phyloP scores from a whole-genome alignment of 2,888 invertebrate genomes.

The Euplexia lucipara region DNA sequence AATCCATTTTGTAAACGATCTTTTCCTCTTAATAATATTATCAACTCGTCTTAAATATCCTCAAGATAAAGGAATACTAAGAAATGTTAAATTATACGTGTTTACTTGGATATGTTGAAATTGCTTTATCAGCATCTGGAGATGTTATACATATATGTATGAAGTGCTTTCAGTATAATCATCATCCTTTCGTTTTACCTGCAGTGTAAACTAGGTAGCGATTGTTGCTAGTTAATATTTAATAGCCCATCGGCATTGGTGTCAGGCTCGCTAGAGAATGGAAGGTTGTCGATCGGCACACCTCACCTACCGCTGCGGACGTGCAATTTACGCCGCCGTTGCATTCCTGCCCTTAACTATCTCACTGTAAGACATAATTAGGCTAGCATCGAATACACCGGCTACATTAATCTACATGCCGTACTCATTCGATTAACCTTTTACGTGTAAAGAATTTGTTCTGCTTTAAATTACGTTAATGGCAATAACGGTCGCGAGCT shows the following conservation, averaged over 20 bases:
- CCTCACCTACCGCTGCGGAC: slow-evolving; percentile 78
- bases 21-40: slow-evolving; percentile 52
- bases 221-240: slow-evolving; percentile 80
- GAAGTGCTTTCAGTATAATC: slow-evolving; percentile 51
- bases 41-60: slow-evolving; percentile 31
- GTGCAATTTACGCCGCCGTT: slow-evolving; percentile 79
- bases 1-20: slow-evolving; percentile 67
- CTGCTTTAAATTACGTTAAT: slow-evolving; percentile 63
- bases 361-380: slow-evolving; percentile 75
- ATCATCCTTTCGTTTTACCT: slow-evolving; percentile 56
- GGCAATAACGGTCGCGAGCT: slow-evolving; percentile 41
- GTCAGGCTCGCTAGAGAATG: slow-evolving; percentile 82
- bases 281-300: slow-evolving; percentile 87
- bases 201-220: slow-evolving; percentile 69
- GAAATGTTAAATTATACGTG: slow-evolving; percentile 39
- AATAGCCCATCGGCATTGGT: slow-evolving; percentile 86
- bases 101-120: slow-evolving; percentile 46
- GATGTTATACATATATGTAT: slow-evolving; percentile 49
- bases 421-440: slow-evolving; percentile 70
- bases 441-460: slow-evolving; percentile 67
- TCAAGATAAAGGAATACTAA: slow-evolving; percentile 16
- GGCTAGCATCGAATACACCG: slow-evolving; percentile 65
- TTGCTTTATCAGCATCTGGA: slow-evolving; percentile 51
- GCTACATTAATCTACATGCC: slow-evolving; percentile 68
- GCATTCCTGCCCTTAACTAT: slow-evolving; percentile 82